These are phyloP conservation scores for Myotis davidii DNA, from an alignment of 2,113 vertebrate species.

Conservation along the genomic window DNA sequence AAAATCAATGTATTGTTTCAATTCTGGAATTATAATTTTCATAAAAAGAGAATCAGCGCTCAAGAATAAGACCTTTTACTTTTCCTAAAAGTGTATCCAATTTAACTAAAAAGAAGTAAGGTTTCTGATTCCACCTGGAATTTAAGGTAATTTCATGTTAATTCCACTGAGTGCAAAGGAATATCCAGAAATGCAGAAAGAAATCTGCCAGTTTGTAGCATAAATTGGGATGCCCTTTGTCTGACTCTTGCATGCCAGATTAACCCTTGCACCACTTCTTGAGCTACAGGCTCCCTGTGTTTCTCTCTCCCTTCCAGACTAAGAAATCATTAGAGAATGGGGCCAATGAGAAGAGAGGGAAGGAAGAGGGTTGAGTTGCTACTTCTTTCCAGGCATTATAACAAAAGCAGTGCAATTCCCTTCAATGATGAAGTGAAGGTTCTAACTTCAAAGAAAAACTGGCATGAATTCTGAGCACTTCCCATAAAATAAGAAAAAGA, in stretches of 20 bases:
- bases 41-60: constrained; percentile 1
- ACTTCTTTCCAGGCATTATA: background rate
- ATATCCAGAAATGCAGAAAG: constrained; percentile 36
- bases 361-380: background rate
- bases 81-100: background rate
- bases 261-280: background rate
- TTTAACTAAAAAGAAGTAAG: constrained; percentile 22
- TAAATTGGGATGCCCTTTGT: background rate
- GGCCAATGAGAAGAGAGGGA: background rate
- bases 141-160: constrained; percentile 40
- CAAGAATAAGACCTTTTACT: background rate
- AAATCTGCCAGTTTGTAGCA: background rate
- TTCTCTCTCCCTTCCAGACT: background rate
- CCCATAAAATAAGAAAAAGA: background rate
- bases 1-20: background rate
- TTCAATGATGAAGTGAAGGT: constrained; percentile 7
- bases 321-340: background rate
- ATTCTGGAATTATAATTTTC: background rate
- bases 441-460: constrained; percentile 41
- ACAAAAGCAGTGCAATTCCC: background rate
- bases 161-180: background rate
- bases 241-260: background rate
- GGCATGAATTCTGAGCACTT: background rate
- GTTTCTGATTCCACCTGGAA: constrained; percentile 1
- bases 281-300: background rate